These are phyloP conservation scores for Rhagium mordax DNA, from an alignment of 2,888 invertebrate species.

Conservation along the genomic window DNA sequence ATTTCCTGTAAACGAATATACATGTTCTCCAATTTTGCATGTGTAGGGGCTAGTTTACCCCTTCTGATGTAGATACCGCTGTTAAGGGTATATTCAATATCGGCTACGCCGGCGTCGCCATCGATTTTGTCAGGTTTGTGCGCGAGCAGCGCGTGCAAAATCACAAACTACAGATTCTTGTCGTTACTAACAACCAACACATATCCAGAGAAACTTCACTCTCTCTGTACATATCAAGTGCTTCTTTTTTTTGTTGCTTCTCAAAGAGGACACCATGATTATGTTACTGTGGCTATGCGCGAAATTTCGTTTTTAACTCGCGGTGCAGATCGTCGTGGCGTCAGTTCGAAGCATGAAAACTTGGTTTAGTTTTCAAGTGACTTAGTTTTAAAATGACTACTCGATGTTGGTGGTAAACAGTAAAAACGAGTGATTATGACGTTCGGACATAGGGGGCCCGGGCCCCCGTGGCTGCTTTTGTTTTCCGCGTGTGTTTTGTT, in stretches of 20 bases:
- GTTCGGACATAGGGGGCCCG: constrained; percentile 62
- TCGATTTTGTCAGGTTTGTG: constrained; percentile 64
- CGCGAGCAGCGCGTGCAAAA: constrained; percentile 64
- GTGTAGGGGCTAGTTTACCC: constrained; percentile 43
- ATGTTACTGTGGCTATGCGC: not conserved
- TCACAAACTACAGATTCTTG: constrained; percentile 64
- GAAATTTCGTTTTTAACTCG: not conserved
- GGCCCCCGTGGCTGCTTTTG: constrained; percentile 61
- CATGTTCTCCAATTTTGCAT: constrained; percentile 1
- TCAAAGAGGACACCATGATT: not conserved
- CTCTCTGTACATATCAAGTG: constrained; percentile 42
- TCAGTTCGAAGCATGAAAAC: constrained; percentile 18
- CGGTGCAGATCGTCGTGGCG: not conserved
- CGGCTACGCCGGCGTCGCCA: constrained; percentile 60
- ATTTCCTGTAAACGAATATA: constrained; percentile 30
- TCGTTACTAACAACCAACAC: constrained; percentile 58
- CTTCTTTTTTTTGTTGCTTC: constrained; percentile 4
- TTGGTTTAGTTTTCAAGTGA: constrained; percentile 18
- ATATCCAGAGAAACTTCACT: constrained; percentile 52
- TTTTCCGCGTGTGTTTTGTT: constrained; percentile 58
- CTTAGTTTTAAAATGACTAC: constrained; percentile 17
- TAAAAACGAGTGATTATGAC: constrained; percentile 52
- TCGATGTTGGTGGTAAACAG: constrained; percentile 25
- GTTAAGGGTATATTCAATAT: constrained; percentile 31
- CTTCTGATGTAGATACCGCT: constrained; percentile 47